Conservation (phyloP, 1,140 invertebrate species). For the Anagrus nilaparvatae region DNA sequence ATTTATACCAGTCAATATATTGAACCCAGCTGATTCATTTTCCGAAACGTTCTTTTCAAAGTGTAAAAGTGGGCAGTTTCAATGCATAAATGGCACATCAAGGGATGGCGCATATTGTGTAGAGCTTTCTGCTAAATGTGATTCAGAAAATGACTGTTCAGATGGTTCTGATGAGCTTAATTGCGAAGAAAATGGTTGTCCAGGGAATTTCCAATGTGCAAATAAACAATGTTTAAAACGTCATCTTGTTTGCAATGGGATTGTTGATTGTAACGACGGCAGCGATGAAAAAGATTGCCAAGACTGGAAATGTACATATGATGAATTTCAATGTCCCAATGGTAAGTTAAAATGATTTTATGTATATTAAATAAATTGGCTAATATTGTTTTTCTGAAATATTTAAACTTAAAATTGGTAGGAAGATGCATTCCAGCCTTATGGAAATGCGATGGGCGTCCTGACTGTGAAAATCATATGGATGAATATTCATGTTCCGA, state of each 20-base stretch:
- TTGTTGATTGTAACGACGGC: conserved; percentile 57
- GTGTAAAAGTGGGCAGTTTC: conserved; percentile 49
- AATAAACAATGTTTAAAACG: conserved; percentile 62
- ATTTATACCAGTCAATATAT: conserved; percentile 4
- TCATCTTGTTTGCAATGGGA: conserved; percentile 64
- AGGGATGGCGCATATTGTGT: conserved; percentile 50
- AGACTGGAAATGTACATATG: conserved; percentile 46
- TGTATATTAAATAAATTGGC: background rate
- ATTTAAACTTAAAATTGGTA: conserved; percentile 8
- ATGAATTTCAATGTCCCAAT: conserved; percentile 47
- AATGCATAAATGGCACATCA: conserved; percentile 51
- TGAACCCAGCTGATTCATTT: background rate
- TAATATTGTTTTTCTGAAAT: conserved; percentile 1
- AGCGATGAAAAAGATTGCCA: conserved; percentile 59
- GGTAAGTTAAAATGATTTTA: conserved; percentile 21
- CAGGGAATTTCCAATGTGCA: conserved; percentile 53
- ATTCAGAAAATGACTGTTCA: conserved; percentile 52
- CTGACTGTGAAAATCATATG: conserved; percentile 53
- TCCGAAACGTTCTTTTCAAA: conserved; percentile 35
- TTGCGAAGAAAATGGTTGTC: conserved; percentile 48
- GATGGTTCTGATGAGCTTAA: conserved; percentile 54
- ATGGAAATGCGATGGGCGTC: conserved; percentile 55
- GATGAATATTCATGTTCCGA: conserved; percentile 54
- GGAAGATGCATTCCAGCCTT: conserved; percentile 47
- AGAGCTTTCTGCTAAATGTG: conserved; percentile 44